Percentiles rank a stretch among this genome's conserved stretches.
phyloP scores from a whole-genome alignment of 2,888 invertebrate genomes.

The Balanococcus diminutus region DNA sequence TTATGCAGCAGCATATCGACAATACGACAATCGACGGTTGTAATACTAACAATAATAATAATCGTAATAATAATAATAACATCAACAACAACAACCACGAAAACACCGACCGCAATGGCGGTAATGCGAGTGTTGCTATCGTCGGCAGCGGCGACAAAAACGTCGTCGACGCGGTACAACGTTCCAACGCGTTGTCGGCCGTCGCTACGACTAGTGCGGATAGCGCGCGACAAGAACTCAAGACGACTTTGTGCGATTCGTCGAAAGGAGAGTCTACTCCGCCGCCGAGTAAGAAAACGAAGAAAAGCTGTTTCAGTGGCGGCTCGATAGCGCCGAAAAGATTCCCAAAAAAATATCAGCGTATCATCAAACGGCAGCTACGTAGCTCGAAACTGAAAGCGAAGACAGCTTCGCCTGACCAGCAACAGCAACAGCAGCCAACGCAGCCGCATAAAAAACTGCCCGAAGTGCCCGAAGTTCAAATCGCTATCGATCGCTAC shows the following conservation, averaged over 20 bases:
- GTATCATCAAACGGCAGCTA: slow-evolving; percentile 52
- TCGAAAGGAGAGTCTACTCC: neutral
- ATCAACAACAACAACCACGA: neutral
- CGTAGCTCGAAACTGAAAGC: slow-evolving; percentile 43
- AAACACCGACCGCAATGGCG: neutral
- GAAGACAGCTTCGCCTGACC: slow-evolving; percentile 6
- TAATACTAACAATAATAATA: neutral
- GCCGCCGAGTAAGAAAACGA: neutral
- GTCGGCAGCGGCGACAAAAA: neutral
- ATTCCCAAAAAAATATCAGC: slow-evolving; percentile 53
- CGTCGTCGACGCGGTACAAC: neutral
- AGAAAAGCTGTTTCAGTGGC: neutral
- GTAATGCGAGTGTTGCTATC: neutral
- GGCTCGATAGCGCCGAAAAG: slow-evolving; percentile 48
- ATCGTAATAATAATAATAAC: neutral
- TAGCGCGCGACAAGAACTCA: neutral
- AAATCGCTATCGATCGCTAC: slow-evolving; percentile 56
- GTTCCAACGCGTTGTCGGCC: too few relatives aligned
- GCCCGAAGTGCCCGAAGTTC: slow-evolving; percentile 58
- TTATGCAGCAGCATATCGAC: slow-evolving; percentile 12
- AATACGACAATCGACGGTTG: neutral
- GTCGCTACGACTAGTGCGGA: neutral
- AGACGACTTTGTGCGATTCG: neutral
- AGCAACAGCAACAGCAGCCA: neutral
- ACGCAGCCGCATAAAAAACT: slow-evolving; percentile 20